Evolutionary conservation across 2,888 invertebrate genomes (phyloP).

Genomic region (Noctua janthina): DNA sequence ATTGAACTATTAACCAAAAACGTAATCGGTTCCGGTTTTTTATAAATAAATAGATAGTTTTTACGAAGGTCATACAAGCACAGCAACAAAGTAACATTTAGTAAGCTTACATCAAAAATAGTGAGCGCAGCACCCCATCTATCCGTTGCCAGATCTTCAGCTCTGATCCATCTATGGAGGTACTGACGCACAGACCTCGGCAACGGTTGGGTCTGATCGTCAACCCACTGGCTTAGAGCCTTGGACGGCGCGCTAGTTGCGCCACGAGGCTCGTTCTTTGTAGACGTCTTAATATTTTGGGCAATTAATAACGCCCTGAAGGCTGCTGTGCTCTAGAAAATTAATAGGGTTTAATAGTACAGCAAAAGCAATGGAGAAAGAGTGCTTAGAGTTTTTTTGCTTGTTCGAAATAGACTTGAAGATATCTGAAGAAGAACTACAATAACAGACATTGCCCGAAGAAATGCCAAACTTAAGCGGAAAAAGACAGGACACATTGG

Average conservation of each 20-base stretch:
- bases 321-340: conserved; percentile 77
- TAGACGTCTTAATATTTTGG: not conserved
- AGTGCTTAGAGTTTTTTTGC: not conserved
- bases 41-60: not conserved
- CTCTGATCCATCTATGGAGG: conserved; percentile 82
- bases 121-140: conserved; percentile 82
- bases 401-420: not conserved
- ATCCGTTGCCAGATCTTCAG: conserved; percentile 79
- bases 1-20: not conserved
- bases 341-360: not conserved
- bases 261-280: conserved; percentile 64
- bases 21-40: conserved; percentile 27
- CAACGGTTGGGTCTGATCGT: conserved; percentile 85
- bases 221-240: conserved; percentile 73
- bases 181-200: conserved; percentile 82
- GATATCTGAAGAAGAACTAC: not conserved
- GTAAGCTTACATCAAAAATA: conserved; percentile 79
- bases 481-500: not conserved
- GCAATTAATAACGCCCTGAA: conserved; percentile 64
- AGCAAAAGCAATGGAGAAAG: not conserved
- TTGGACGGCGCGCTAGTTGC: not conserved
- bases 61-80: not conserved
- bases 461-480: not conserved
- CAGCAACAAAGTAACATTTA: not conserved
- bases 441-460: not conserved